Conservation (phyloP, 2,888 invertebrate genomes). For the Drosophila rubida region DNA sequence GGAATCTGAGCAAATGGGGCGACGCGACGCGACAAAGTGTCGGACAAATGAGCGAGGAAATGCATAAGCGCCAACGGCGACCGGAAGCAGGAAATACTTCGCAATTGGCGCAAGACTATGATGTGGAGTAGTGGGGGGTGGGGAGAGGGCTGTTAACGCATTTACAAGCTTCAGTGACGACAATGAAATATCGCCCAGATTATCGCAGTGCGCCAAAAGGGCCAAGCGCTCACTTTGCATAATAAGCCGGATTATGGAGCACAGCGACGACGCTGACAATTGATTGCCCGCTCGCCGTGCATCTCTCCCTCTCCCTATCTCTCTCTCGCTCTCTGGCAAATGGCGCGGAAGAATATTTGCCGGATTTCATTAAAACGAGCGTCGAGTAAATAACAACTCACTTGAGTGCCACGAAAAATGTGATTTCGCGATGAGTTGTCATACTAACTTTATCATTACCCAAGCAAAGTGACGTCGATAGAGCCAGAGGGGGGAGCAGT, state of each 20-base stretch:
- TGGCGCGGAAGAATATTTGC: conserved; percentile 67
- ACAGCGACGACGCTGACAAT: conserved; percentile 59
- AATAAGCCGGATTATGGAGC: conserved; percentile 76
- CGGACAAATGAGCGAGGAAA: conserved; percentile 68
- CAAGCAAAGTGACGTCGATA: neutral
- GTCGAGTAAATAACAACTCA: conserved; percentile 48
- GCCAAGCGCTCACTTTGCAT: conserved; percentile 73
- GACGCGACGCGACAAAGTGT: conserved; percentile 56
- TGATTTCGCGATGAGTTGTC: conserved; percentile 38
- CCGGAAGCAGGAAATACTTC: conserved; percentile 73
- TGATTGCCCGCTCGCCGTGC: conserved; percentile 45
- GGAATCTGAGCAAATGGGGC: conserved; percentile 50
- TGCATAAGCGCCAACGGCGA: conserved; percentile 60
- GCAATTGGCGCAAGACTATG: conserved; percentile 45
- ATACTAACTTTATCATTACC: conserved; percentile 36
- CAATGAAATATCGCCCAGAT: conserved; percentile 79
- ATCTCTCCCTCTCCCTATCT: too few species aligned
- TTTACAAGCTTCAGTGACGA: conserved; percentile 71
- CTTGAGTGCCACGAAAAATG: conserved; percentile 12
- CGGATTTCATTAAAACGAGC: conserved; percentile 59
- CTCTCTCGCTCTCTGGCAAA: conserved; percentile 33
- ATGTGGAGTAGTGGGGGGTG: neutral
- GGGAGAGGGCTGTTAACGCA: conserved; percentile 71
- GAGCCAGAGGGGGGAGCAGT: neutral
- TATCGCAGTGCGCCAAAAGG: conserved; percentile 42